Conservation (phyloP, 2,113 vertebrate species). For the Oenanthe oenanthe region DNA sequence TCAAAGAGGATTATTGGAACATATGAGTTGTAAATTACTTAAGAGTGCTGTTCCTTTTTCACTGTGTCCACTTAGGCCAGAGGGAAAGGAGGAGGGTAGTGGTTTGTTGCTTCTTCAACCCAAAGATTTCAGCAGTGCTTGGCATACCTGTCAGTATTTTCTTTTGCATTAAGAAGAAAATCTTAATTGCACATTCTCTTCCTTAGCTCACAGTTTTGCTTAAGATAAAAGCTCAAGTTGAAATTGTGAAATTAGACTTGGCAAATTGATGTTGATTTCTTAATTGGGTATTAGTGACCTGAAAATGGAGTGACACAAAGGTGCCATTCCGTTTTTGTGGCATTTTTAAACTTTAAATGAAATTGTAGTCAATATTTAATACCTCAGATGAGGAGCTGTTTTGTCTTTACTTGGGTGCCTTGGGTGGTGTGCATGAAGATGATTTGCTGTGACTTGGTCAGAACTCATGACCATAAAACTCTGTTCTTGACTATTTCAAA, state of each 20-base stretch:
- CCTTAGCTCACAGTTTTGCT: background rate
- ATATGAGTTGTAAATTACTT: background rate
- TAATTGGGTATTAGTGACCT: background rate
- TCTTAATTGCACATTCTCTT: background rate
- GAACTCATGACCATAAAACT: background rate
- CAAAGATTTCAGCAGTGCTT: background rate
- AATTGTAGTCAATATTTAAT: too few species aligned
- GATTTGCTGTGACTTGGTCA: background rate
- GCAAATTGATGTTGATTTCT: background rate
- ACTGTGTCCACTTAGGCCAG: background rate
- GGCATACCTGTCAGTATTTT: background rate
- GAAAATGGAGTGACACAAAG: background rate
- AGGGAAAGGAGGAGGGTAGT: background rate
- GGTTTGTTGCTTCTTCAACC: background rate
- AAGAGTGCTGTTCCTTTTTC: background rate
- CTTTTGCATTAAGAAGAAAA: background rate
- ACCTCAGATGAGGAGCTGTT: background rate
- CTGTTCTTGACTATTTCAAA: background rate
- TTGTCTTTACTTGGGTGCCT: background rate
- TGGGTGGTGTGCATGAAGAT: background rate
- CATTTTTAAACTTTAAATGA: background rate
- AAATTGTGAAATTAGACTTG: background rate
- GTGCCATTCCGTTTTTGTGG: background rate
- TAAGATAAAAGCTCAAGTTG: background rate
- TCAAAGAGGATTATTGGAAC: background rate